phyloP scores from a whole-genome alignment of 92 coral and sea anemone species.

The Diadumene lineata region DNA sequence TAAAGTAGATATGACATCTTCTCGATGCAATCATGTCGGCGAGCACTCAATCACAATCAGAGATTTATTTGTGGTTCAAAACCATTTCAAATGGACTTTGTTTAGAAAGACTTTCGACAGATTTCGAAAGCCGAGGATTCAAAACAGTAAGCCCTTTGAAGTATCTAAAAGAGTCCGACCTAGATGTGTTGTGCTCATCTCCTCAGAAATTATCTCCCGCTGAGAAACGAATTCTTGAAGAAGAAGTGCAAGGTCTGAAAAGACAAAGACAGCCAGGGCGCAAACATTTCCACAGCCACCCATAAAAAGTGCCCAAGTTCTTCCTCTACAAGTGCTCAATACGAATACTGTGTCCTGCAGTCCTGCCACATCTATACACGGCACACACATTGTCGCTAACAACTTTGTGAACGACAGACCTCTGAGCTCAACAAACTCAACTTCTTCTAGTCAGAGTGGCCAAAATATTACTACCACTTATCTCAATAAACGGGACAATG shows the following conservation, averaged over 20 bases:
- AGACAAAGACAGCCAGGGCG: neutral
- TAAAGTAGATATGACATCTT: too few species aligned
- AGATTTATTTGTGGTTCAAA: conserved; percentile 16
- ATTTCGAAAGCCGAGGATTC: conserved; percentile 38
- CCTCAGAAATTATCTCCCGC: conserved; percentile 30
- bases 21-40: neutral
- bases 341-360: neutral
- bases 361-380: neutral
- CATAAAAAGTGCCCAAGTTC: conserved; percentile 7
- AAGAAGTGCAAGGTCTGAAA: conserved; percentile 16
- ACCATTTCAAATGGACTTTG: conserved; percentile 18
- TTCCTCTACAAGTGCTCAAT: neutral
- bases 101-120: conserved; percentile 23
- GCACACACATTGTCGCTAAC: neutral
- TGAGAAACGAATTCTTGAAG: conserved; percentile 32
- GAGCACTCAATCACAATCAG: neutral
- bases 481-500: conserved; percentile 29
- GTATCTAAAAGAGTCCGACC: conserved; percentile 21
- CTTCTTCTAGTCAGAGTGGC: too few species aligned
- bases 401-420: neutral
- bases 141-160: conserved; percentile 13
- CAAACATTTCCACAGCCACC: conserved; percentile 27
- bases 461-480: conserved; percentile 13
- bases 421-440: too few species aligned
- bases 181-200: conserved; percentile 27